Evolutionary conservation across 2,888 invertebrate species (phyloP), one percentile per base, ranked within the genome.

Genomic region (Ommatoiulus sabulosus): DNA sequence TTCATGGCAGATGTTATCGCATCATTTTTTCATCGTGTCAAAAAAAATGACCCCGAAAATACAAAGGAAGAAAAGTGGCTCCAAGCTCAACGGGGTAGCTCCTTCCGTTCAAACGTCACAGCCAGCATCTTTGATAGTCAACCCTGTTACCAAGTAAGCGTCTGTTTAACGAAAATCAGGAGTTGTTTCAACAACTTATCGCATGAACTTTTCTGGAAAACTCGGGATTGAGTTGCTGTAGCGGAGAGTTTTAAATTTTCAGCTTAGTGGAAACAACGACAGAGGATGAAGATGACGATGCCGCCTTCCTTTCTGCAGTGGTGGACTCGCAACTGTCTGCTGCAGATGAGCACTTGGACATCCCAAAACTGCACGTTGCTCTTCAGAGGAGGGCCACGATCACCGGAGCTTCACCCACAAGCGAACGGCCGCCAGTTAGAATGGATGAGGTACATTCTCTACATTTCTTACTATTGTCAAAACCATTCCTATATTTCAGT

Each of bases 301-400:
- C 92, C 43, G 92, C 93, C 20, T 93, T 93, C 91, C 90, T 92
- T 72, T 91, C 92, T 89, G 92, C 90, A n/a, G 91, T 91, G 12
- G 91, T 91, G 17, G 91, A 91, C n/a, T 91, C 92, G 48, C 91
- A 91, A 24, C 92, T 90, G 12, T 91, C 91, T 20, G 92, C 92
- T 8, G 91, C 91, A 44, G 91, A 91, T 89, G 93, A 93, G 84
- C 93, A 96, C 63, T 93, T 97, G 91, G 96, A 96, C 92, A 95
- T 96, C 87, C 95, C 96, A 3, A 96, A 96, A 92, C 97, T 97
- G 10, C 94, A 96, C 89, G 94, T 95, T 35, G 94, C 95, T 90
- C 94, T 96, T 63, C 96, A 96, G 92, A 94, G 98, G 15, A 94
- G 98, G 24, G 97, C 98, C 91, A 97, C 97, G 0, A 96, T 98